These are phyloP conservation scores for Amaurobius ferox DNA, from an alignment of 2,888 invertebrate genomes.

Conservation along the genomic window DNA sequence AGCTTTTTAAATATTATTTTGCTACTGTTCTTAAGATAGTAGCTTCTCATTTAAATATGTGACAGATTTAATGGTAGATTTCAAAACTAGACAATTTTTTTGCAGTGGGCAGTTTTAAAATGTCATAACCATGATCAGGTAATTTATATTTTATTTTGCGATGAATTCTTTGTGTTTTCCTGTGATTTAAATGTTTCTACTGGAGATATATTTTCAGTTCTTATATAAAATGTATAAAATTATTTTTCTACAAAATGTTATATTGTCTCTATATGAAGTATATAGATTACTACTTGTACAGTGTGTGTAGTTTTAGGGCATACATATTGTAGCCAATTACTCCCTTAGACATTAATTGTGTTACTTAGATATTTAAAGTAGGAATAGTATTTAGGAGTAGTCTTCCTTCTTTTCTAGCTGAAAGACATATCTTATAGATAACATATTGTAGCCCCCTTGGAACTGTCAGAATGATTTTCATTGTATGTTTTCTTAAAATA, in stretches of 20 bases:
- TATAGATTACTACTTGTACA: not conserved
- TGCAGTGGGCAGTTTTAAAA: slow-evolving; percentile 72
- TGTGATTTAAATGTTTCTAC: not conserved
- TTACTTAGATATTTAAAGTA: not conserved
- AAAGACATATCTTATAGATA: not conserved
- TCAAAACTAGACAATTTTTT: slow-evolving; percentile 71
- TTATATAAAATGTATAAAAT: not conserved
- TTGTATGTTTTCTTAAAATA: too few relatives aligned
- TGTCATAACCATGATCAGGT: slow-evolving; percentile 72
- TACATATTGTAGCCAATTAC: not conserved
- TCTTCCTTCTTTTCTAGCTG: not conserved
- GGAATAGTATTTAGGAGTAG: slow-evolving; percentile 18
- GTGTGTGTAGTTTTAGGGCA: slow-evolving; percentile 1
- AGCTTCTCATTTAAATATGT: slow-evolving; percentile 51
- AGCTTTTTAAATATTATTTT: slow-evolving; percentile 15
- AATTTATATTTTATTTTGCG: slow-evolving; percentile 69
- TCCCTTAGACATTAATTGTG: not conserved
- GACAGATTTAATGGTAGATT: slow-evolving; percentile 65
- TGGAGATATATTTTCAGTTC: not conserved
- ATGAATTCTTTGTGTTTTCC: slow-evolving; percentile 29
- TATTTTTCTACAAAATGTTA: not conserved
- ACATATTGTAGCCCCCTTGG: not conserved
- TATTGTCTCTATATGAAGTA: slow-evolving; percentile 2
- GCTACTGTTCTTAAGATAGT: slow-evolving; percentile 46
- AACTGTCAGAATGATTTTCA: slow-evolving; percentile 11